These are phyloP conservation scores for Callosobruchus maculatus DNA, from an alignment of 2,888 invertebrate genomes.

Conservation along the genomic window DNA sequence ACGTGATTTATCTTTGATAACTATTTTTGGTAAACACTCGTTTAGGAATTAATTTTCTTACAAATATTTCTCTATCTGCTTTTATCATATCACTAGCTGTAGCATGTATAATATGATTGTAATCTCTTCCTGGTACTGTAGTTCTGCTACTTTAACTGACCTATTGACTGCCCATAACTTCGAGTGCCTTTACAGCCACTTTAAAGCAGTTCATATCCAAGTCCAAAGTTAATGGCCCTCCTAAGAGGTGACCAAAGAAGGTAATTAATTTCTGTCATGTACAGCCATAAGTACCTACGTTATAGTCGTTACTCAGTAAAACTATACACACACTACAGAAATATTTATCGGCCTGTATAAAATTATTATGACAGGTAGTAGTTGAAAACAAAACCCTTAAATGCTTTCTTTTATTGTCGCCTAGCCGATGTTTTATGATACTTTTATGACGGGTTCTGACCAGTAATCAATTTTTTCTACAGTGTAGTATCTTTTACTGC, in stretches of 20 bases:
- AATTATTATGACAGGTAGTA: constrained; percentile 24
- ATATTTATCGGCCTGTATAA: constrained; percentile 21
- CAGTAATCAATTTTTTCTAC: constrained; percentile 21
- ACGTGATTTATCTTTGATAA: too few relatives aligned
- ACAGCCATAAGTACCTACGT: not conserved
- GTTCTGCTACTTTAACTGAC: too few relatives aligned
- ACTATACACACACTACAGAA: constrained; percentile 6
- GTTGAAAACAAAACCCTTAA: constrained; percentile 28
- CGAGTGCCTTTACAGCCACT: too few relatives aligned
- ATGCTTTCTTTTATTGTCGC: constrained; percentile 26
- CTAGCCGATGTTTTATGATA: constrained; percentile 27
- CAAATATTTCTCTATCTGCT: too few relatives aligned
- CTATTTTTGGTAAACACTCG: too few relatives aligned
- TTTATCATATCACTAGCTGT: too few relatives aligned
- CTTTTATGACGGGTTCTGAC: constrained; percentile 27
- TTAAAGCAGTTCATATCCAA: too few relatives aligned
- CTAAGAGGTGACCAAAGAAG: not conserved
- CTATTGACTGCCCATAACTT: too few relatives aligned
- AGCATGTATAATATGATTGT: too few relatives aligned
- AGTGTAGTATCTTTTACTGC: not conserved
- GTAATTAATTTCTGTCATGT: not conserved
- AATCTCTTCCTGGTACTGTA: too few relatives aligned
- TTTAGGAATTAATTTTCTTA: too few relatives aligned
- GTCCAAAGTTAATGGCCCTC: too few relatives aligned
- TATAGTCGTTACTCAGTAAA: not conserved